Conservation (phyloP, 2,113 vertebrate species). For the Pteronura brasiliensis region DNA sequence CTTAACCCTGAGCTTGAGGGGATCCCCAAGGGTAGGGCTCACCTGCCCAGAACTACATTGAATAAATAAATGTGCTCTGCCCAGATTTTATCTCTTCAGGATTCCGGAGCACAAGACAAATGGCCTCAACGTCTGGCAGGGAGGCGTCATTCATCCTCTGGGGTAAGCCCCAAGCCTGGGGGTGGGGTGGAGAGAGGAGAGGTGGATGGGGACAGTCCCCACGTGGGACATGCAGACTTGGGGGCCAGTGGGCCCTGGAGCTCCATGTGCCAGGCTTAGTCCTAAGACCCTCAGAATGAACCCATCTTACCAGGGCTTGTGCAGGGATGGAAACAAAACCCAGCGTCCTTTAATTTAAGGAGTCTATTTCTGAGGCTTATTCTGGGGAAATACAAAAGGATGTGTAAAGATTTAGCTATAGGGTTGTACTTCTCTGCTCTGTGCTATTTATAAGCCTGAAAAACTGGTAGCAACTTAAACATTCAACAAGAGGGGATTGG, state of each 20-base stretch:
- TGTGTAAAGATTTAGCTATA: not conserved
- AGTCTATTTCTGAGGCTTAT: not conserved
- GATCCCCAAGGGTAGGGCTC: conserved; percentile 27
- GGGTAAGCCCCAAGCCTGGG: conserved; percentile 27
- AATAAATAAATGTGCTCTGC: conserved; percentile 68
- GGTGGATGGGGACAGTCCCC: not conserved
- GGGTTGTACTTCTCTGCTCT: not conserved
- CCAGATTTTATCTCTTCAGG: conserved; percentile 66
- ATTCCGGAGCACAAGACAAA: conserved; percentile 72
- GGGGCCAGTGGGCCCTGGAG: not conserved
- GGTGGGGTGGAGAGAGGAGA: not conserved
- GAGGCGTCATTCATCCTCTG: conserved; percentile 57
- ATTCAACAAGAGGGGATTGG: not conserved
- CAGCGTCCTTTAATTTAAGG: not conserved
- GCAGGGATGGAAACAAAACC: not conserved
- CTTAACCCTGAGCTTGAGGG: not conserved
- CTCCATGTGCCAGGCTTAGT: not conserved
- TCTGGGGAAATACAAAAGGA: not conserved
- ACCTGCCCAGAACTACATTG: conserved; percentile 51
- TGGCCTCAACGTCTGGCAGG: conserved; percentile 17
- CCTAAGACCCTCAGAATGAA: not conserved
- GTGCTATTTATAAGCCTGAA: not conserved
- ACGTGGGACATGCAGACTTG: not conserved
- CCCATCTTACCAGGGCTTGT: not conserved
- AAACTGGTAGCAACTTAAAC: not conserved